A percentile compares a stretch with the other conserved stretches of the same genome.
Evolutionary conservation across 2,888 invertebrate species (phyloP).

Genomic region (Aplocera efformata): DNA sequence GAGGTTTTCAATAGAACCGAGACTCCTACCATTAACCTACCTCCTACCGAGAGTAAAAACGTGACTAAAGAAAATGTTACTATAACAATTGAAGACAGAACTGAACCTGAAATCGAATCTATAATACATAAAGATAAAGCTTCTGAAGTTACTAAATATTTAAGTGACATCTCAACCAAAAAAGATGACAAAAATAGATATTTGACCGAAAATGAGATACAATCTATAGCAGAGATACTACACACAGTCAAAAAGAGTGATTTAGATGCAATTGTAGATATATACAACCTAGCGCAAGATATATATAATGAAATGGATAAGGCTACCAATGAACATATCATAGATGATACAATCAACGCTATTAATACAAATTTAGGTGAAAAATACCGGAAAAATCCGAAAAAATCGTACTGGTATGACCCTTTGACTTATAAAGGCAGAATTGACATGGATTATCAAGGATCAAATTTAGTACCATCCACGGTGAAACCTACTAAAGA

Average conservation of each 20-base stretch:
- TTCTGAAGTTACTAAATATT: not conserved
- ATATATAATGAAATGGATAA: slow-evolving; percentile 63
- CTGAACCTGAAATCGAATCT: slow-evolving; percentile 14
- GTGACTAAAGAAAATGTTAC: not conserved
- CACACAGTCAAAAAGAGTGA: slow-evolving; percentile 65
- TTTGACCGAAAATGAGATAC: slow-evolving; percentile 59
- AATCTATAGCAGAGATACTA: slow-evolving; percentile 52
- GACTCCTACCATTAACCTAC: not conserved
- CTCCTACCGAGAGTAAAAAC: not conserved
- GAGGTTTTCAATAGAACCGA: slow-evolving; percentile 9
- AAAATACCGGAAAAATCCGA: slow-evolving; percentile 9
- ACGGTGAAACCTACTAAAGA: slow-evolving; percentile 17
- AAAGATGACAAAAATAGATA: slow-evolving; percentile 45
- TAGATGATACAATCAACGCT: slow-evolving; percentile 29
- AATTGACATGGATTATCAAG: slow-evolving; percentile 32
- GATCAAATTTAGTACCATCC: slow-evolving; percentile 15
- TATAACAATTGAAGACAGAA: slow-evolving; percentile 23
- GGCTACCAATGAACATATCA: slow-evolving; percentile 28
- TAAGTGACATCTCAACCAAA: slow-evolving; percentile 2
- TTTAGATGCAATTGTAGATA: slow-evolving; percentile 64
- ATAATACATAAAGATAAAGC: slow-evolving; percentile 13
- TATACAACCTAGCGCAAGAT: slow-evolving; percentile 68
- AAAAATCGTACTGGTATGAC: slow-evolving; percentile 50
- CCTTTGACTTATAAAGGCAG: slow-evolving; percentile 35
- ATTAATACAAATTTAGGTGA: slow-evolving; percentile 18